Evolutionary conservation across 2,113 vertebrate species (phyloP).

Genomic region (Etia nguti): DNA sequence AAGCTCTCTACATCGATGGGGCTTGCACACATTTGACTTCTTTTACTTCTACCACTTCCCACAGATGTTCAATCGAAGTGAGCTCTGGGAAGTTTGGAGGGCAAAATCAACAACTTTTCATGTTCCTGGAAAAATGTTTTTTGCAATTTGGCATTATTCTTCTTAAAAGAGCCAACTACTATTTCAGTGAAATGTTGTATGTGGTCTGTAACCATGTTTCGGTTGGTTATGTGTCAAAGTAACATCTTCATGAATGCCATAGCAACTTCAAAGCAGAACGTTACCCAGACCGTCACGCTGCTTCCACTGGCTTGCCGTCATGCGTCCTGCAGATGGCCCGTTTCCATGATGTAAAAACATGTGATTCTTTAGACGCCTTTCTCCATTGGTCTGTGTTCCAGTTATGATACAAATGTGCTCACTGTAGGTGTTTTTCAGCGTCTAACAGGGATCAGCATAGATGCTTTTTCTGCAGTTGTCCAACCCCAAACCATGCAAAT

Average conservation of each 20-base stretch:
- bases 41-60: not conserved
- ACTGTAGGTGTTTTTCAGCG: not conserved
- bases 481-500: not conserved
- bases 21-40: not conserved
- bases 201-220: not conserved
- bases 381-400: not conserved
- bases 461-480: too few relatives aligned
- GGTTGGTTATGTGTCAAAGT: not conserved
- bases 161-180: not conserved
- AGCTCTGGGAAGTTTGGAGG: not conserved
- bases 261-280: not conserved
- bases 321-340: not conserved
- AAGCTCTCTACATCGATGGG: not conserved
- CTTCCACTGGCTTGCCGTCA: not conserved
- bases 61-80: not conserved
- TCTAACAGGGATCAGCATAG: not conserved
- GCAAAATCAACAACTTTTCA: not conserved
- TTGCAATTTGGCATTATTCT: not conserved
- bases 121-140: not conserved
- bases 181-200: not conserved
- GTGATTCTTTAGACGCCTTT: not conserved
- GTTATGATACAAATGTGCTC: not conserved
- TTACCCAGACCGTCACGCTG: fast-evolving
- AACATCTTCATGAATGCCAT: not conserved
- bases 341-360: not conserved